Conservation (phyloP, 1,140 invertebrate species). For the Bradynema listronoti region DNA sequence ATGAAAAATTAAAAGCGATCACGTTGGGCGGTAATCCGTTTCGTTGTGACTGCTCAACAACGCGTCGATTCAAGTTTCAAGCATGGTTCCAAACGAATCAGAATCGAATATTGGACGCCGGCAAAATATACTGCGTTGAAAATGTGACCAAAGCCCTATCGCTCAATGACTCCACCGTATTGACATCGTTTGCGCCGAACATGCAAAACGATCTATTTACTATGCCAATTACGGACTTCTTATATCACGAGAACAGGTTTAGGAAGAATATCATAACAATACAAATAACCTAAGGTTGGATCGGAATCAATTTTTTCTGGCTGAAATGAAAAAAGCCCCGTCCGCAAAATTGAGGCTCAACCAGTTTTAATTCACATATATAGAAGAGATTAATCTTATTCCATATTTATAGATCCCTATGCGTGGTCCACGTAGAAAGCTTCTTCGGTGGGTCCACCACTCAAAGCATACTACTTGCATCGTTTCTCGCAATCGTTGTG, state of each 20-base stretch:
- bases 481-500: slow-evolving; percentile 14
- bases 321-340: no score
- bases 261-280: no score
- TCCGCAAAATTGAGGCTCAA: no score
- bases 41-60: slow-evolving; percentile 47
- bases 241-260: slow-evolving; percentile 30
- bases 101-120: slow-evolving; percentile 29
- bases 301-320: no score
- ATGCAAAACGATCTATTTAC: slow-evolving; percentile 41
- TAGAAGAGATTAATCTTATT: no score
- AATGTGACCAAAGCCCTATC: slow-evolving; percentile 49
- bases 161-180: slow-evolving; percentile 47
- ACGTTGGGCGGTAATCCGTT: slow-evolving; percentile 42
- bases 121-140: slow-evolving; percentile 43
- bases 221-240: slow-evolving; percentile 48
- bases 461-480: slow-evolving; percentile 4
- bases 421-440: slow-evolving; percentile 17
- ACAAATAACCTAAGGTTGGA: no score
- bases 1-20: slow-evolving; percentile 20
- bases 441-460: slow-evolving; percentile 18
- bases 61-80: slow-evolving; percentile 18
- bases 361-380: no score
- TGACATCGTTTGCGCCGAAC: slow-evolving; percentile 45
- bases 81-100: slow-evolving; percentile 36
- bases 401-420: slow-evolving; percentile 22